Conservation (phyloP, 2,113 vertebrate genomes). For the Verasper variegatus region DNA sequence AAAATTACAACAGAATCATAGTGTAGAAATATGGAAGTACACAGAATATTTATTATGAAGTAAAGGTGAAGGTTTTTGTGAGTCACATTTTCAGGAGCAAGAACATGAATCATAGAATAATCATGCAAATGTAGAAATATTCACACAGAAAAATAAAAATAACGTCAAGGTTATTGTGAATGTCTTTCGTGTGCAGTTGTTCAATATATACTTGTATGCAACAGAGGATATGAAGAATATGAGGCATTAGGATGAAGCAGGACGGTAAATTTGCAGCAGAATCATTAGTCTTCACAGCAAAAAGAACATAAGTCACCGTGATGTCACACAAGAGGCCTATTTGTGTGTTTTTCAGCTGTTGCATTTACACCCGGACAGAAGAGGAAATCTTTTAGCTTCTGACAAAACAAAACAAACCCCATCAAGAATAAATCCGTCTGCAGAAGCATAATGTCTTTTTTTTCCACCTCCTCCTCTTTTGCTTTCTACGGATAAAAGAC, state of each 20-base stretch:
- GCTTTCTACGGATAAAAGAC: conserved; percentile 13
- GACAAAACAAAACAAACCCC: conserved; percentile 10
- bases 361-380: conserved; percentile 4
- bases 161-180: neutral
- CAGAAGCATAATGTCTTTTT: neutral
- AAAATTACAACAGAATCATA: too few relatives aligned
- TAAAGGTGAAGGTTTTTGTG: too few relatives aligned
- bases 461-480: neutral
- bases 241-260: neutral
- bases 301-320: neutral
- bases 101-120: too few relatives aligned
- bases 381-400: conserved; percentile 24
- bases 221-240: neutral
- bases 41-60: too few relatives aligned
- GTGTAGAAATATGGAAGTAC: too few relatives aligned
- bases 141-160: too few relatives aligned
- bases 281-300: neutral
- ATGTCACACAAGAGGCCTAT: neutral
- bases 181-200: neutral
- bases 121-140: neutral
- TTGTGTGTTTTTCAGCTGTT: neutral
- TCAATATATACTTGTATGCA: neutral
- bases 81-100: too few relatives aligned
- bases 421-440: conserved; percentile 8
- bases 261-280: conserved; percentile 4